These are phyloP conservation scores for Porites divaricata DNA, from an alignment of 92 coral and sea anemone species.

Conservation along the genomic window DNA sequence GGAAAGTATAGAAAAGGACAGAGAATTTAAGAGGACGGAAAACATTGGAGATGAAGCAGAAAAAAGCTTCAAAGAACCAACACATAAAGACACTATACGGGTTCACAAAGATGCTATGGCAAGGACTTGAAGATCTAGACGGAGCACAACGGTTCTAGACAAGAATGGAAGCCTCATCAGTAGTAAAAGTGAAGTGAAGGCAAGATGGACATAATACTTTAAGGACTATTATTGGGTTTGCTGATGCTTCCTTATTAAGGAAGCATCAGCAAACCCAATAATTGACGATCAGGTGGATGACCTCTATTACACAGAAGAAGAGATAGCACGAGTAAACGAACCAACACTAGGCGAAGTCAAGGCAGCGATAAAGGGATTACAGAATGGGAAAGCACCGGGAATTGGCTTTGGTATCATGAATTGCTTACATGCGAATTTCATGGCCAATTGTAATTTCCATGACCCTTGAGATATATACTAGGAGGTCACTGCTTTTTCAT, in stretches of 20 bases:
- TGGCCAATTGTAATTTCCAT: too few species aligned
- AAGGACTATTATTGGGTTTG: too few species aligned
- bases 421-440: too few species aligned
- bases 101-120: constrained; percentile 42
- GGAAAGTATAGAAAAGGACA: constrained; percentile 34
- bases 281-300: constrained; percentile 10
- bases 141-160: constrained; percentile 27
- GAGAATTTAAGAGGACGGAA: constrained; percentile 34
- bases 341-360: constrained; percentile 58
- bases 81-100: constrained; percentile 48
- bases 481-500: too few species aligned
- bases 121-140: constrained; percentile 24
- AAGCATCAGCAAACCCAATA: constrained; percentile 14
- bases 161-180: background rate
- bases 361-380: constrained; percentile 22
- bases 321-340: constrained; percentile 35
- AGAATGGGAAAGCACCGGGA: constrained; percentile 45
- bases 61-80: constrained; percentile 43
- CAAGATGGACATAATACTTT: constrained; percentile 58
- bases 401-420: constrained; percentile 19
- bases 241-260: constrained; percentile 36
- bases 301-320: constrained; percentile 32
- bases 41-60: constrained; percentile 45
- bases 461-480: too few species aligned
- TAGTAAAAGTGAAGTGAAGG: constrained; percentile 39